Evolutionary conservation across 2,113 vertebrate species (phyloP).

Genomic region (Bungarus multicinctus): DNA sequence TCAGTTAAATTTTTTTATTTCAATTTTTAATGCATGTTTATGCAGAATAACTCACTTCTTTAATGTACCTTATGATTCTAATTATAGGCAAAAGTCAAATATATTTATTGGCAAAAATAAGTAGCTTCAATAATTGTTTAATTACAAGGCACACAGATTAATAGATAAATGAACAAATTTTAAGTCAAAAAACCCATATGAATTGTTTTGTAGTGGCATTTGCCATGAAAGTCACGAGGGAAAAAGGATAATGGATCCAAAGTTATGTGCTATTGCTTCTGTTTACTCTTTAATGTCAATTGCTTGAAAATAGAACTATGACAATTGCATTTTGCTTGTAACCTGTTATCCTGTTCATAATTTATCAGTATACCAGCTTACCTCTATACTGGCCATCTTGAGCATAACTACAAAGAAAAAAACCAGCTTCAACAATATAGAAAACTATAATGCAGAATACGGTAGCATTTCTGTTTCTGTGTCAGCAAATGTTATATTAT

Average conservation of each 20-base stretch:
- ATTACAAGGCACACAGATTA: constrained; percentile 29
- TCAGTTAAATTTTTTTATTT: background rate
- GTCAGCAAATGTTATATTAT: background rate
- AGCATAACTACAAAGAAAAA: background rate
- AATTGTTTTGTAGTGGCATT: constrained; percentile 19
- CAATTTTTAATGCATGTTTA: background rate
- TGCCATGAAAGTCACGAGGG: background rate
- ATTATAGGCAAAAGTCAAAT: background rate
- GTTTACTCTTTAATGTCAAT: constrained; percentile 19
- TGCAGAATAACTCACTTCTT: background rate
- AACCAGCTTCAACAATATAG: background rate
- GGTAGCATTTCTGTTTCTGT: no score
- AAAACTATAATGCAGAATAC: background rate
- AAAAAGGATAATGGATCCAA: background rate
- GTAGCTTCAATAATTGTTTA: constrained; percentile 40
- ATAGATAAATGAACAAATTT: background rate
- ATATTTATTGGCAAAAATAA: background rate
- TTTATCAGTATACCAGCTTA: background rate
- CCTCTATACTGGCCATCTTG: no score
- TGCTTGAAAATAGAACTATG: constrained; percentile 29
- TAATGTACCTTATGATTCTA: constrained; percentile 13
- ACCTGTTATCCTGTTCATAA: background rate
- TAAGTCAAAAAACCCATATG: constrained; percentile 16
- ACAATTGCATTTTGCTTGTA: background rate
- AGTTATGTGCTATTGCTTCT: constrained; percentile 1